Evolutionary conservation across 2,797 vertebrate genomes (phyloP).

Genomic region (Emys orbicularis): DNA sequence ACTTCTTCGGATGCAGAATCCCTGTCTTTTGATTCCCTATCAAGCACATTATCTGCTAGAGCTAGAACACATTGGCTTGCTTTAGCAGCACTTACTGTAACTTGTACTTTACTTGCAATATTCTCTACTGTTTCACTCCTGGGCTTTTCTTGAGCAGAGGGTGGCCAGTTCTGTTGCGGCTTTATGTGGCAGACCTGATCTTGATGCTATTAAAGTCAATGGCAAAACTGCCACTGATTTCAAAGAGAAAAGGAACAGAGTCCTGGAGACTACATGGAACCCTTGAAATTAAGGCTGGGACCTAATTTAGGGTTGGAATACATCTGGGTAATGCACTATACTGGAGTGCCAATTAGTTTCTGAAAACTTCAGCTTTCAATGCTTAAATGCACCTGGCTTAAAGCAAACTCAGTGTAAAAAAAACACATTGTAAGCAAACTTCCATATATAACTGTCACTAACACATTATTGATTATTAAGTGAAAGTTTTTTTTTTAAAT

Average conservation of each 20-base stretch:
- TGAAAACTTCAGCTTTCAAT: not conserved
- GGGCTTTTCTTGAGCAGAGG: not conserved
- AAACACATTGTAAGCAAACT: not conserved
- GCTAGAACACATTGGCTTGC: conserved; percentile 10
- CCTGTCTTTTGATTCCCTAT: conserved; percentile 29
- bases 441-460: not conserved
- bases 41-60: not conserved
- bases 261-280: not conserved
- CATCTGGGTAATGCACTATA: not conserved
- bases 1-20: not conserved
- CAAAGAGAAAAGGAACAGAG: not conserved
- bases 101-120: not conserved
- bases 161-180: not conserved
- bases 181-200: conserved; percentile 6
- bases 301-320: not conserved
- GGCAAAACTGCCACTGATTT: not conserved
- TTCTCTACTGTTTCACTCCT: conserved; percentile 5
- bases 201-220: not conserved
- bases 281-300: not conserved
- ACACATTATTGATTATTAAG: not conserved
- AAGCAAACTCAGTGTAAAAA: not conserved
- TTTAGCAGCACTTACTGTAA: not conserved
- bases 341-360: not conserved
- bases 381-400: not conserved
- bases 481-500: not conserved